Base-by-base conservation (phyloP, 1,140 invertebrate genomes). In the Hesperophylax magnus region DNA sequence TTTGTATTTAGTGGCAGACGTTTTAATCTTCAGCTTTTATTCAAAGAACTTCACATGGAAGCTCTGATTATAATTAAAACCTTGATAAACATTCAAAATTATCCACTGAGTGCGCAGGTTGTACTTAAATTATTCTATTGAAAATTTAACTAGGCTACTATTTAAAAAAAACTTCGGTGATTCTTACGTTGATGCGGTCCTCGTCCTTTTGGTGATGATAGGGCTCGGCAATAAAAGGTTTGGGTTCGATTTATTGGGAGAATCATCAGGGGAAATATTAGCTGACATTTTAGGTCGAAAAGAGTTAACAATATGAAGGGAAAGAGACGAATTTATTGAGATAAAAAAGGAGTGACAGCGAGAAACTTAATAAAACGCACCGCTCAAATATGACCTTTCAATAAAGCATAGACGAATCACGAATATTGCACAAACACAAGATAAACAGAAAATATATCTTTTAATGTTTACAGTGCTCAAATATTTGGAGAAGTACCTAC, bases 151-250 rank as follows among this genome's bases (percentile, higher is more conserved):
- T 14, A 47, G 31, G 8, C 24, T 20, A 24, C 20, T 27, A 67
- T 24, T 67, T 24, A 67, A 67, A 67, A 65, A 14, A 47, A 47
- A 47, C 39, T 47, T 47, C 39, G 39, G n/a, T 8, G 20, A 24
- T 52, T 90, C 92, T 93, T 91, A 96, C 95, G 93, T 95, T 80
- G 95, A 96, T 83, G 94, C 92, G 78, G 95, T 95, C 85, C 95
- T 90, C 81, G 92, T 96, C 82, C 95, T 89, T 85, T 94, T 91
- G 8, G 95, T 96, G 60, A 95, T 95, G 84, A 96, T 93, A 17
- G 95, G 95, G 87, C 94, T 95, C 17, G 95, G 95, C 82, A 95
- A 86, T 85, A 91, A 91, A 74, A 93, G 88, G 83, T 90, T 89
- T 54, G 90, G 87, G 84, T 86, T 67, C 14, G 78, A 79, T 61